Evolutionary conservation across 2,888 invertebrate genomes (phyloP).

Genomic region (Ctenicera cuprea): DNA sequence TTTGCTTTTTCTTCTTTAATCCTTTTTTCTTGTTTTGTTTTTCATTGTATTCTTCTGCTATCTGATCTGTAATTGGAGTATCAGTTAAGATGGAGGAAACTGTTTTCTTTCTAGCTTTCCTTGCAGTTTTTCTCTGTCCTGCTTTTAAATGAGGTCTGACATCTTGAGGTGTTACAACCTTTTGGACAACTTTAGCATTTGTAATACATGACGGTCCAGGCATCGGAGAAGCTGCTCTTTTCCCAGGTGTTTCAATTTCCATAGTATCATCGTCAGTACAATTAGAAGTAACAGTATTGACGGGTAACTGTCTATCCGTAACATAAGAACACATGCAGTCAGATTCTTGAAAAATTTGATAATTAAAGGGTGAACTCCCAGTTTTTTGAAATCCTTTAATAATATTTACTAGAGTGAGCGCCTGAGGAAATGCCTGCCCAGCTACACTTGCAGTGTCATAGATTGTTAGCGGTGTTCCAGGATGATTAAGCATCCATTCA

Average conservation of each 20-base stretch:
- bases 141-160: neutral
- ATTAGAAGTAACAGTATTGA: neutral
- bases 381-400: slow-evolving; percentile 56
- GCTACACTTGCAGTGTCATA: slow-evolving; percentile 63
- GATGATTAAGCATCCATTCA: slow-evolving; percentile 5
- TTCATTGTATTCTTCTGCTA: neutral
- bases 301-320: slow-evolving; percentile 25
- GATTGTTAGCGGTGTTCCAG: slow-evolving; percentile 61
- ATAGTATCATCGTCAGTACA: neutral
- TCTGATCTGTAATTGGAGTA: neutral
- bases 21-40: slow-evolving; percentile 12
- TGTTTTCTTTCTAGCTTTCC: neutral
- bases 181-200: neutral
- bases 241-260: neutral
- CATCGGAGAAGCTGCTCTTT: neutral
- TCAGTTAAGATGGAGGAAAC: neutral
- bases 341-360: slow-evolving; percentile 36
- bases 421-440: slow-evolving; percentile 56
- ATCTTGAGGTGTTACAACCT: neutral
- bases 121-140: neutral
- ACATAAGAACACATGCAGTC: slow-evolving; percentile 46
- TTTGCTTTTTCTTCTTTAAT: slow-evolving; percentile 18
- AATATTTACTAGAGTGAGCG: slow-evolving; percentile 60
- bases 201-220: neutral
- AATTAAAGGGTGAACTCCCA: slow-evolving; percentile 56